phyloP scores from a whole-genome alignment of 2,888 invertebrate species.

The Limnephilus lunatus region DNA sequence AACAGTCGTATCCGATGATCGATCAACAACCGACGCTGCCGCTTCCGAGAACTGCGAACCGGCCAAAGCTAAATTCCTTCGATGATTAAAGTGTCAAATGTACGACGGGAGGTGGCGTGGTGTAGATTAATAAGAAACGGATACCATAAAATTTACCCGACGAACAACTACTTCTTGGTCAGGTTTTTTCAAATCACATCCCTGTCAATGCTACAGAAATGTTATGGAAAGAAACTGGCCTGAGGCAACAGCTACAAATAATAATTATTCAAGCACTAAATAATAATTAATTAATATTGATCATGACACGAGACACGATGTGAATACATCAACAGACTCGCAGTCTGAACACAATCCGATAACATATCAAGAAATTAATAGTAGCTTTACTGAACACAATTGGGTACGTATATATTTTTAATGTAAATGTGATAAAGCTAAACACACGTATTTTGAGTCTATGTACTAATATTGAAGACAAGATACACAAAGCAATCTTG shows the following conservation, averaged over 20 bases:
- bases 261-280: not conserved
- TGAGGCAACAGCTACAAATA: not conserved
- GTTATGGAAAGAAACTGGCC: not conserved
- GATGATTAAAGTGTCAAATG: conserved; percentile 17
- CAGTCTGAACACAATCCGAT: not conserved
- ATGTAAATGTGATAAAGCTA: too few species aligned
- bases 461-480: too few species aligned
- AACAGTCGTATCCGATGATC: not conserved
- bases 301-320: not conserved
- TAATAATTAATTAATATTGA: not conserved
- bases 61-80: not conserved
- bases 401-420: not conserved
- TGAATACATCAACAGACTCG: not conserved
- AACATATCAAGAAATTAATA: not conserved
- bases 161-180: not conserved
- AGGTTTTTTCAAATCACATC: not conserved
- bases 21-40: not conserved
- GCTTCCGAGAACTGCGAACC: not conserved
- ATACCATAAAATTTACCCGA: not conserved
- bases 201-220: not conserved
- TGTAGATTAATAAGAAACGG: not conserved
- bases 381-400: not conserved
- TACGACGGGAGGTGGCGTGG: conserved; percentile 6
- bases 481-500: not conserved
- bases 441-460: too few species aligned